These are phyloP conservation scores for Camelus bactrianus DNA, from an alignment of 2,113 vertebrate species.

Conservation along the genomic window DNA sequence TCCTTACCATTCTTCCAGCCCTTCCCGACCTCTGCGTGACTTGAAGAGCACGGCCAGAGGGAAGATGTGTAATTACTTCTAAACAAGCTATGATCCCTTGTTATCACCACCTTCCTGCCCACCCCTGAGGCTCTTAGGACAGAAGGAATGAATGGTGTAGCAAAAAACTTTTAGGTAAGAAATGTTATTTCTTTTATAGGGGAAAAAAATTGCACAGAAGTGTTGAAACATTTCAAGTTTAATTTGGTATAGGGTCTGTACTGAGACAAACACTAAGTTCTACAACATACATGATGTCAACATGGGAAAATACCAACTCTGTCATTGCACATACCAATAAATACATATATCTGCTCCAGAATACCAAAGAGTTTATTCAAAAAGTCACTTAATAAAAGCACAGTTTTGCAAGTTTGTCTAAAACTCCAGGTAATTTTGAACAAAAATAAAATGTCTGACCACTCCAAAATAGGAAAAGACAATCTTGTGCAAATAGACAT, in stretches of 20 bases:
- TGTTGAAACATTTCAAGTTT: conserved; percentile 87
- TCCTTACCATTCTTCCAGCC: neutral
- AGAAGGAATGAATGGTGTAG: neutral
- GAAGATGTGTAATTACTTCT: neutral
- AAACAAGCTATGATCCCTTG: neutral
- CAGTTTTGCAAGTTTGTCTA: conserved; percentile 90
- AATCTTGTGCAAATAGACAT: conserved; percentile 89
- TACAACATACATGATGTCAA: conserved; percentile 87
- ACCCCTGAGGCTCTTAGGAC: neutral
- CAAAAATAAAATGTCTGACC: conserved; percentile 88
- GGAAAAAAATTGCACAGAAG: conserved; percentile 42
- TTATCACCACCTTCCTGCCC: neutral
- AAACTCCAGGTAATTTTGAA: conserved; percentile 86
- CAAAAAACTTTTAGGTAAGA: neutral
- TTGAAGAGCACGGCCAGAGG: neutral
- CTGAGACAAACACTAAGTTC: conserved; percentile 90
- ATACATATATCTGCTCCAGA: conserved; percentile 87
- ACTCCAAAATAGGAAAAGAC: conserved; percentile 83
- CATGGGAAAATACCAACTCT: conserved; percentile 89
- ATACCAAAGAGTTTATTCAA: conserved; percentile 88
- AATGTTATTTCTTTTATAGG: neutral
- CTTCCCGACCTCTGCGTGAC: neutral
- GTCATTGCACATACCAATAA: conserved; percentile 85
- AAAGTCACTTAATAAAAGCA: conserved; percentile 90
- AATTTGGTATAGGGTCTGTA: conserved; percentile 87